These are phyloP conservation scores for Pecten maximus DNA, from an alignment of 2,888 invertebrate genomes.

Conservation along the genomic window DNA sequence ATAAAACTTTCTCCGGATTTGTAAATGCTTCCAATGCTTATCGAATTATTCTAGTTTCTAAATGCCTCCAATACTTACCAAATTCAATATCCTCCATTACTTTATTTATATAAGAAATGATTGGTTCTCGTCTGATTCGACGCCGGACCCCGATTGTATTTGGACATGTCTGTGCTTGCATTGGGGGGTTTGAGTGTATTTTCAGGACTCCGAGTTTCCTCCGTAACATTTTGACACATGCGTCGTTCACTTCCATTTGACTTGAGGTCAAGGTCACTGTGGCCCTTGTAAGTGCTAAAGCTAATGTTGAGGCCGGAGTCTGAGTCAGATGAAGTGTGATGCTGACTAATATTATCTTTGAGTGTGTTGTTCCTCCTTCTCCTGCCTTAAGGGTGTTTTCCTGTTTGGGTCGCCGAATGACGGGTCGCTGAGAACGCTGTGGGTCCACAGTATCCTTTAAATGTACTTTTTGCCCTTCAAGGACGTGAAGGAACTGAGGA, in stretches of 20 bases:
- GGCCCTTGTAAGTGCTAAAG: conserved; percentile 51
- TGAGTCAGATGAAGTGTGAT: conserved; percentile 46
- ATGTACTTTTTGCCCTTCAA: conserved; percentile 60
- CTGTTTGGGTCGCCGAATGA: not conserved
- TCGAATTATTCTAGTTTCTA: not conserved
- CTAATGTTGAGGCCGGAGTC: conserved; percentile 55
- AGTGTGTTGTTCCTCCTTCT: not conserved
- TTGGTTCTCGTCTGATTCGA: conserved; percentile 56
- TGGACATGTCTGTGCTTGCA: conserved; percentile 48
- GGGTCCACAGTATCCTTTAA: not conserved
- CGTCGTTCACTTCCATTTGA: conserved; percentile 31
- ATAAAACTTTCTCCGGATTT: not conserved
- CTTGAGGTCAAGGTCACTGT: conserved; percentile 48
- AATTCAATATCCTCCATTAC: conserved; percentile 67
- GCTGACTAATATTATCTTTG: conserved; percentile 16
- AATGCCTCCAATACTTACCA: conserved; percentile 51
- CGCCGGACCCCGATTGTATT: conserved; percentile 54
- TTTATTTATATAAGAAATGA: conserved; percentile 58
- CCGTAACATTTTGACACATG: not conserved
- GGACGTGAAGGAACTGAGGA: conserved; percentile 61
- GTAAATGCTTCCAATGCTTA: not conserved
- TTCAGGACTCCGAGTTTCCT: conserved; percentile 40
- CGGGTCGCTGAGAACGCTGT: not conserved
- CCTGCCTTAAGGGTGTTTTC: not conserved
- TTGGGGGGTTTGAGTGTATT: conserved; percentile 39